Conservation (phyloP, 2,113 vertebrate species). For the Verasper variegatus region DNA sequence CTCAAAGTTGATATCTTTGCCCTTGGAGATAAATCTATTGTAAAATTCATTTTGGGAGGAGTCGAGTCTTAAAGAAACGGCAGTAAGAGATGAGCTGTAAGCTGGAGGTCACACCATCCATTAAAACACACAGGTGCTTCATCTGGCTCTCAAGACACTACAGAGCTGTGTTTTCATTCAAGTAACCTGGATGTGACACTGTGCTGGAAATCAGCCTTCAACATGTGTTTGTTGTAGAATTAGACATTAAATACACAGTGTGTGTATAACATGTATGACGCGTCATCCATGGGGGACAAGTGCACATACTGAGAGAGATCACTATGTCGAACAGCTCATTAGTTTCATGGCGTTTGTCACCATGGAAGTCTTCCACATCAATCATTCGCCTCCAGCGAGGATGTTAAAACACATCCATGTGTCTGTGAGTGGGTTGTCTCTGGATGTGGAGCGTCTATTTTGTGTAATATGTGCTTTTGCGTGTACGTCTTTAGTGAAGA, state of each 20-base stretch:
- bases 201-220: background rate
- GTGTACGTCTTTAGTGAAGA: conserved; percentile 49
- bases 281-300: conserved; percentile 35
- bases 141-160: conserved; percentile 1
- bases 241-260: conserved; percentile 23
- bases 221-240: conserved; percentile 11
- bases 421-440: conserved; percentile 43
- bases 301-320: conserved; percentile 46
- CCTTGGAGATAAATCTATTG: conserved; percentile 24
- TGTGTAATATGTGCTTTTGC: conserved; percentile 61
- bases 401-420: conserved; percentile 36
- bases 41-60: background rate
- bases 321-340: conserved; percentile 75
- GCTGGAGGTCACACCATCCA: conserved; percentile 32
- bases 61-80: background rate
- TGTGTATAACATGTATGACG: conserved; percentile 7
- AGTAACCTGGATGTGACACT: conserved; percentile 13
- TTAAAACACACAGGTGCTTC: conserved; percentile 34
- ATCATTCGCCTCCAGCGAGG: conserved; percentile 45
- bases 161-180: too few species aligned
- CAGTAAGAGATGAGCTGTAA: background rate
- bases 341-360: conserved; percentile 71
- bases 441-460: conserved; percentile 60
- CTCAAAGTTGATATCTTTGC: conserved; percentile 13
- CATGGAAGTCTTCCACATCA: conserved; percentile 54